Percentiles rank a stretch among this genome's conserved stretches.
phyloP scores from a whole-genome alignment of 35 echinoderm and acorn worm species.

The Heliocidaris tuberculata region DNA sequence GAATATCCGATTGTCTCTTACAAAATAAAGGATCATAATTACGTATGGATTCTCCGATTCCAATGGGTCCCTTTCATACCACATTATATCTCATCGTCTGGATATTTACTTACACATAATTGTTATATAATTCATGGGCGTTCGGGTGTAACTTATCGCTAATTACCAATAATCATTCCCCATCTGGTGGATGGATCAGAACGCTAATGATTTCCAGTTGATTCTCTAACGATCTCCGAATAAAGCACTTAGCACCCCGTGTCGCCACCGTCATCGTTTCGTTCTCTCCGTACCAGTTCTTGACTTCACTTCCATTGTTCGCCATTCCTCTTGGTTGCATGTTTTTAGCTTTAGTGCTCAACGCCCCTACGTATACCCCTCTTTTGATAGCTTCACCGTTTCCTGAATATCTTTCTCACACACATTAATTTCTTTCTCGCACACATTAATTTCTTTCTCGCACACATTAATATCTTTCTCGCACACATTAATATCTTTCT shows the following conservation, averaged over 20 bases:
- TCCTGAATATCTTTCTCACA: no score
- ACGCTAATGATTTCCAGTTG: not conserved
- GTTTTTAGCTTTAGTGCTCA: no score
- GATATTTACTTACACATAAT: conserved; percentile 4
- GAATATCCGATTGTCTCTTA: not conserved
- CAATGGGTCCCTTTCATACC: not conserved
- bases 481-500: no score
- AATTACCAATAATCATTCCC: not conserved
- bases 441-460: no score
- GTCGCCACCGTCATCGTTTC: not conserved
- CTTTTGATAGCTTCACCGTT: no score
- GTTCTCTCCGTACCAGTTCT: not conserved
- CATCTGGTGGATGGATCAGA: conserved; percentile 14
- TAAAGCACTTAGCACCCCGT: not conserved
- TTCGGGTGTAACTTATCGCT: conserved; percentile 24
- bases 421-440: no score
- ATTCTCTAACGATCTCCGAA: not conserved
- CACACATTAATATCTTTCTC: no score
- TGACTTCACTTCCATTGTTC: not conserved
- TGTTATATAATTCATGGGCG: conserved; percentile 43
- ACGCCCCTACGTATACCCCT: no score
- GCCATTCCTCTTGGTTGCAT: not conserved
- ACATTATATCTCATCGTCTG: not conserved
- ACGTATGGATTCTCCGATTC: not conserved
- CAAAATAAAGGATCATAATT: not conserved